These are phyloP conservation scores for Sebastes reedi DNA, from an alignment of 2,797 vertebrate species.

Conservation along the genomic window DNA sequence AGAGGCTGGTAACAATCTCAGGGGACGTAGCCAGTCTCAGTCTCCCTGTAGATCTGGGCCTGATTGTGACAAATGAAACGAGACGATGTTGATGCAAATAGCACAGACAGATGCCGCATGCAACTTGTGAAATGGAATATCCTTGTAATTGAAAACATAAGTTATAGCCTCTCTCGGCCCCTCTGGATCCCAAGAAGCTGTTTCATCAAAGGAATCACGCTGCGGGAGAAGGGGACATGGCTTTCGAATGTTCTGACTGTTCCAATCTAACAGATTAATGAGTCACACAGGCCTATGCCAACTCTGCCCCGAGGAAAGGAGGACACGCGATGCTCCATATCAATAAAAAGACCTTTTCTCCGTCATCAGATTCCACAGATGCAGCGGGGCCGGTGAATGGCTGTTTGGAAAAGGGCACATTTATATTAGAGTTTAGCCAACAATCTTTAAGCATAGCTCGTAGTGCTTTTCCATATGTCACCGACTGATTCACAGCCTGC, in stretches of 20 bases:
- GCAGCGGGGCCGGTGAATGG: slow-evolving; percentile 43
- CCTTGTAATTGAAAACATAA: slow-evolving; percentile 74
- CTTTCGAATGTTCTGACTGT: slow-evolving; percentile 75
- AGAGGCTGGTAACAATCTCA: not conserved
- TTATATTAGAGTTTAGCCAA: slow-evolving; percentile 48
- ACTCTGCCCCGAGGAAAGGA: slow-evolving; percentile 66
- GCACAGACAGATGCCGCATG: slow-evolving; percentile 40
- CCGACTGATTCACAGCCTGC: slow-evolving; percentile 35
- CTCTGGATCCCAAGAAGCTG: slow-evolving; percentile 51
- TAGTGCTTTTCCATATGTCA: slow-evolving; percentile 44
- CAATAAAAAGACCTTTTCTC: slow-evolving; percentile 70
- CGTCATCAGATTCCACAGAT: slow-evolving; percentile 53
- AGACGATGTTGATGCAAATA: slow-evolving; percentile 50
- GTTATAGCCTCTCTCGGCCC: slow-evolving; percentile 57
- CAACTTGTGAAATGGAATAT: slow-evolving; percentile 67
- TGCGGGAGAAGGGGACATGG: slow-evolving; percentile 57
- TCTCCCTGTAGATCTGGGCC: slow-evolving; percentile 13
- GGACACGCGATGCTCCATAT: slow-evolving; percentile 68
- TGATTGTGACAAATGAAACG: slow-evolving; percentile 57
- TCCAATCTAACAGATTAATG: slow-evolving; percentile 83
- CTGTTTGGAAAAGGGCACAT: slow-evolving; percentile 58
- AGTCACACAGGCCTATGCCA: slow-evolving; percentile 66
- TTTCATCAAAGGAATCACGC: slow-evolving; percentile 73
- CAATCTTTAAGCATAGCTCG: slow-evolving; percentile 43
- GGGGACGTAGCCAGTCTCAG: not conserved